phyloP scores from a whole-genome alignment of 2,113 vertebrate species.

The Felis catus region F.catus_Fca126_mat1.0 CM031424.1:76121501-76122000 shows the following conservation, averaged over 20 bases:
- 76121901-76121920: background rate
- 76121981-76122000: background rate
- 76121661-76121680: background rate
- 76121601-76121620: background rate
- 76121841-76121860: background rate
- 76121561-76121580: rapidly evolving
- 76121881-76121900: background rate
- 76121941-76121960: constrained; percentile 6
- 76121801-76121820: background rate
- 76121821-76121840: background rate
- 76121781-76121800: background rate
- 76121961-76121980: constrained; percentile 32
- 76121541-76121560: rapidly evolving
- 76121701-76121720: background rate
- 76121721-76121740: background rate
- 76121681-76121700: background rate
- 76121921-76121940: background rate
- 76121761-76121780: background rate
- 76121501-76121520: background rate
- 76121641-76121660: background rate
- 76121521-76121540: background rate
- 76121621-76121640: background rate
- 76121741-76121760: background rate
- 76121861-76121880: background rate
- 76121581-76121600: background rate